Conservation (phyloP, 2,113 vertebrate genomes). For the Mobula hypostoma region DNA sequence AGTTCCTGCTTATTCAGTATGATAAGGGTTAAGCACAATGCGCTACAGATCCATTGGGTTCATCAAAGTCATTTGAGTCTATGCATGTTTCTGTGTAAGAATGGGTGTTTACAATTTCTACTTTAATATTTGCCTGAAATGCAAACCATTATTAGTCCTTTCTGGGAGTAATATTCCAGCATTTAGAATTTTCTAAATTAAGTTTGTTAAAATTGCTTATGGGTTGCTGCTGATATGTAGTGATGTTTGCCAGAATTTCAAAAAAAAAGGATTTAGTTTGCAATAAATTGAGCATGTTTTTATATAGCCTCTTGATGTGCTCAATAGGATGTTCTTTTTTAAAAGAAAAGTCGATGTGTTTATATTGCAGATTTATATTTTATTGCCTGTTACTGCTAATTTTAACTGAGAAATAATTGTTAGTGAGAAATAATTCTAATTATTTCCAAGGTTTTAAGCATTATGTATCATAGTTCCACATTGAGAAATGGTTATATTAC, state of each 20-base stretch:
- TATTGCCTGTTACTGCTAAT: conserved; percentile 37
- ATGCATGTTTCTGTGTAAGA: conserved; percentile 66
- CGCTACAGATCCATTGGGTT: conserved; percentile 1
- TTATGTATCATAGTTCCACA: conserved; percentile 22
- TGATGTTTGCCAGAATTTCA: conserved; percentile 55
- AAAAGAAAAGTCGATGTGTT: conserved; percentile 33
- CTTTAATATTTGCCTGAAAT: conserved; percentile 60
- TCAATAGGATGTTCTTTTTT: conserved; percentile 36
- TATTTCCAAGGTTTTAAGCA: conserved; percentile 33
- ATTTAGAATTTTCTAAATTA: conserved; percentile 56
- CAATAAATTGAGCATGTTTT: conserved; percentile 63
- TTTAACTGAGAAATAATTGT: conserved; percentile 35
- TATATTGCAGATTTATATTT: conserved; percentile 39
- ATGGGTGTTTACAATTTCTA: conserved; percentile 56
- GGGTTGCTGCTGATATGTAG: conserved; percentile 57
- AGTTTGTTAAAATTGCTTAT: conserved; percentile 66
- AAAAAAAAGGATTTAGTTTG: conserved; percentile 71
- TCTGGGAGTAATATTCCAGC: conserved; percentile 60
- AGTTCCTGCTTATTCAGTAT: conserved; percentile 32
- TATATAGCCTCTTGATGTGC: conserved; percentile 68
- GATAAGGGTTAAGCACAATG: conserved; percentile 25
- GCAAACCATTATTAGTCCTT: conserved; percentile 45
- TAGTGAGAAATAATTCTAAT: background rate
- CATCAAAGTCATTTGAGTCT: conserved; percentile 58
- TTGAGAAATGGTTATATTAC: conserved; percentile 33